Evolutionary conservation across 2,797 vertebrate genomes (phyloP).

Genomic region (Apogon talboti): DNA sequence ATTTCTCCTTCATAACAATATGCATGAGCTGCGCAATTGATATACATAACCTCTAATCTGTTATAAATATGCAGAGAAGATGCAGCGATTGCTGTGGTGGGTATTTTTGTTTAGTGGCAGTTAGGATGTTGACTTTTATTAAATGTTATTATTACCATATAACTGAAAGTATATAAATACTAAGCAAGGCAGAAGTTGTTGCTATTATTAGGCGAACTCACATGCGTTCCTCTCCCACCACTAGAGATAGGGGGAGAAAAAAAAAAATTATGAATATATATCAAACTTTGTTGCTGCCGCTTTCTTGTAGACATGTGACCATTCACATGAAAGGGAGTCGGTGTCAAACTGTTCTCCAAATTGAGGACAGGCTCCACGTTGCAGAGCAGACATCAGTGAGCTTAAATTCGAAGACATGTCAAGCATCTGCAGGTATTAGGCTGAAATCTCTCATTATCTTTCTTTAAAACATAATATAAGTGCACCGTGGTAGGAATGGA

Average conservation of each 20-base stretch:
- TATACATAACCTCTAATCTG: constrained; percentile 78
- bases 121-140: constrained; percentile 81
- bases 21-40: constrained; percentile 73
- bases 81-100: constrained; percentile 48
- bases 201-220: constrained; percentile 67
- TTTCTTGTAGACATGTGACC: constrained; percentile 80
- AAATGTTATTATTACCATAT: constrained; percentile 83
- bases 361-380: constrained; percentile 79
- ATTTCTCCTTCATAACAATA: constrained; percentile 71
- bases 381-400: constrained; percentile 77
- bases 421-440: constrained; percentile 74
- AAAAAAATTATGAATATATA: constrained; percentile 50
- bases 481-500: constrained; percentile 22
- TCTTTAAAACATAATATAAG: constrained; percentile 79
- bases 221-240: constrained; percentile 51
- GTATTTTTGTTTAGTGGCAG: constrained; percentile 71
- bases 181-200: constrained; percentile 56
- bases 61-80: constrained; percentile 73
- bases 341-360: constrained; percentile 79
- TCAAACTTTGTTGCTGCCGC: constrained; percentile 76
- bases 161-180: constrained; percentile 67
- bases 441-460: constrained; percentile 82
- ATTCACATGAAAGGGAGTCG: constrained; percentile 79
- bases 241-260: constrained; percentile 44
- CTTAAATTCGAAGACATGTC: constrained; percentile 80